These are phyloP conservation scores for Machimus atricapillus DNA, from an alignment of 2,888 invertebrate species.

Conservation along the genomic window DNA sequence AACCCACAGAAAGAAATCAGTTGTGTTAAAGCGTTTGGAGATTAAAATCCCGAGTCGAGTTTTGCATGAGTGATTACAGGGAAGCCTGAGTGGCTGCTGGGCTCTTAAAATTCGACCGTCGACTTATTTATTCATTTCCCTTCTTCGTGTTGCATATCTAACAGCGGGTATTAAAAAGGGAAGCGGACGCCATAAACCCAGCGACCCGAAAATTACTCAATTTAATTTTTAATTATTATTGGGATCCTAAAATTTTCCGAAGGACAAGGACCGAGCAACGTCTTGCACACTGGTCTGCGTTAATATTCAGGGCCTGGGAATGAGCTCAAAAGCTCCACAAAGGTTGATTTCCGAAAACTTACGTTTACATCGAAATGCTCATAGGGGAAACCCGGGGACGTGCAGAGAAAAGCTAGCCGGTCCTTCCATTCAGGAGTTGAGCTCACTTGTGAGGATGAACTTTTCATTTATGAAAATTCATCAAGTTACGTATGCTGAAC, in stretches of 20 bases:
- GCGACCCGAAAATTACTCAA: slow-evolving; percentile 28
- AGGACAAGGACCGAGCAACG: not conserved
- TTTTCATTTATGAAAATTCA: not conserved
- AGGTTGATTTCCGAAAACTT: not conserved
- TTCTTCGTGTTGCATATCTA: not conserved
- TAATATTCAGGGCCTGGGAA: slow-evolving; percentile 31
- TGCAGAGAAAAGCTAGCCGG: not conserved
- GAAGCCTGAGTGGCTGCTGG: not conserved
- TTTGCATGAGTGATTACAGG: not conserved
- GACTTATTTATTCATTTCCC: not conserved
- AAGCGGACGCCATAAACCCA: not conserved
- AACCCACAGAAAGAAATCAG: not conserved
- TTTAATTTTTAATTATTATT: slow-evolving; percentile 36
- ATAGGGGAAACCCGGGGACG: not conserved
- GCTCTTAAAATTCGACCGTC: not conserved
- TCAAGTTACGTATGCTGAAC: not conserved
- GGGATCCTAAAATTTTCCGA: slow-evolving; percentile 20
- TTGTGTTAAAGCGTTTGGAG: not conserved
- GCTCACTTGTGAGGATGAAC: not conserved
- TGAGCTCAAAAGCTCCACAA: slow-evolving; percentile 18
- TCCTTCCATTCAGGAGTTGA: not conserved
- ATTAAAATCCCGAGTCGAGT: not conserved
- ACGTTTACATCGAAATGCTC: not conserved
- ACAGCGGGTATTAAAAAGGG: not conserved
- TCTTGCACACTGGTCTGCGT: not conserved